Percentiles rank a stretch among this genome's conserved stretches.
phyloP scores from a whole-genome alignment of 1,140 invertebrate genomes.

The Galleria mellonella region DNA sequence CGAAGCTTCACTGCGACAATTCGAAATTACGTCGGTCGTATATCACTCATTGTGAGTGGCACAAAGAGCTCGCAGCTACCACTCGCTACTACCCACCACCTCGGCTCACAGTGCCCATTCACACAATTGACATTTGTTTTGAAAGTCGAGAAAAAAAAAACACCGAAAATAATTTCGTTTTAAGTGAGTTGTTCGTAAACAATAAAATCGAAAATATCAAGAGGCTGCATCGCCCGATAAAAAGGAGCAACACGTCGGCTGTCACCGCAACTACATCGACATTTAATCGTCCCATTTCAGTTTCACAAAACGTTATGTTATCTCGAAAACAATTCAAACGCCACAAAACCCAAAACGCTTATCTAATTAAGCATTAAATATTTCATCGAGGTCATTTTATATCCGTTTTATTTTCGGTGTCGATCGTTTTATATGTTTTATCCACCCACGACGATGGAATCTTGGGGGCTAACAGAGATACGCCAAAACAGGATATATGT shows the following conservation, averaged over 20 bases:
- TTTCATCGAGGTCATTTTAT: slow-evolving; percentile 68
- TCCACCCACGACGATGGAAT: slow-evolving; percentile 62
- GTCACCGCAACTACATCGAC: slow-evolving; percentile 23
- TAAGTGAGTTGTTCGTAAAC: slow-evolving; percentile 41
- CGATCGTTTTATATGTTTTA: slow-evolving; percentile 62
- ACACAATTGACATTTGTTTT: slow-evolving; percentile 64
- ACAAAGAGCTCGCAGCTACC: slow-evolving; percentile 59
- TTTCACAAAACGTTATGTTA: slow-evolving; percentile 50
- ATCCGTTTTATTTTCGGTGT: slow-evolving; percentile 61
- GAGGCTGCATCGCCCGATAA: slow-evolving; percentile 26
- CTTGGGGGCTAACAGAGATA: slow-evolving; percentile 46
- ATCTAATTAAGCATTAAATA: slow-evolving; percentile 73
- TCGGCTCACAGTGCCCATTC: slow-evolving; percentile 37
- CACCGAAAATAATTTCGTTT: slow-evolving; percentile 54
- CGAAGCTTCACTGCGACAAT: slow-evolving; percentile 54
- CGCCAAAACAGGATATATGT: slow-evolving; percentile 69
- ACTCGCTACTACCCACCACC: slow-evolving; percentile 49
- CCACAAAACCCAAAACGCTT: slow-evolving; percentile 66
- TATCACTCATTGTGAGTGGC: slow-evolving; percentile 68
- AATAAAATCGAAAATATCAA: slow-evolving; percentile 31
- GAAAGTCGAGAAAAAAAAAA: slow-evolving; percentile 51
- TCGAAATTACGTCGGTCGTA: slow-evolving; percentile 64
- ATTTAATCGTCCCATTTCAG: slow-evolving; percentile 38
- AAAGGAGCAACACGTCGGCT: slow-evolving; percentile 24
- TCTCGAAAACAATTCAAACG: slow-evolving; percentile 62